Base-by-base conservation (phyloP, 2,888 invertebrate species). In the Pycnomerus fuliginosus region DNA sequence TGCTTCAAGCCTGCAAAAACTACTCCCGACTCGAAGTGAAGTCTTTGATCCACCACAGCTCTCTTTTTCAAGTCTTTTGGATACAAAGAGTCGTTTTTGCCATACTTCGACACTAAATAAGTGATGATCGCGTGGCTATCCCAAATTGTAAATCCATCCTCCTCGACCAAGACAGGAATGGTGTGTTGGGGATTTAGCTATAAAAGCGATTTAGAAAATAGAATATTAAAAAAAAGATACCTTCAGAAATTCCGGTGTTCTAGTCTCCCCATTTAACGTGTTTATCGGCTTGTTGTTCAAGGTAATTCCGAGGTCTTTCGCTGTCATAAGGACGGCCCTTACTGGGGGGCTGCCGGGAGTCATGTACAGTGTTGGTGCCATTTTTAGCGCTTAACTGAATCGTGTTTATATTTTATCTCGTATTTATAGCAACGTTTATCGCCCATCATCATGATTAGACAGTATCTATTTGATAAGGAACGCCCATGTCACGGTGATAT, bases 21-120 rank as follows among this genome's bases (percentile, higher is more conserved):
- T n/a, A n/a, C n/a, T n/a, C n/a, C n/a, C n/a, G n/a, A n/a, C n/a
- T n/a, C 76, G 54, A 76, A 80, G 61, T 78, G 72, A 34, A 81
- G 56, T 33, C 75, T 68, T 53, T 79, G 78, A 59, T 82, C 74
- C 15, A 83, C 67, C 10, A 70, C 57, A 0, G 79, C 79, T 24
- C 81, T 67, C 39, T 64, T 68, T 36, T 74, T 63, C 1, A 75
- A 58, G 28, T 55, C 50, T 28, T 33, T 31, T 2, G 55, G 55
- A 34, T 55, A 57, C 7, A 57, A 16, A 3, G 46, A 27, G 31
- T 45, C 47, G n/a, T 52, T 38, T 22, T 52, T 53, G 1, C 70
- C 56, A 30, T 57, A 56, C 39, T 53, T 56, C 11, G 40, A 57
- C 43, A 45, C 59, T 50, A 69, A 49, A 52, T 78, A 74, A 16